A percentile compares a stretch with the other conserved stretches of the same genome.
Evolutionary conservation across 2,888 invertebrate species (phyloP).

Genomic region (Apoda limacodes): DNA sequence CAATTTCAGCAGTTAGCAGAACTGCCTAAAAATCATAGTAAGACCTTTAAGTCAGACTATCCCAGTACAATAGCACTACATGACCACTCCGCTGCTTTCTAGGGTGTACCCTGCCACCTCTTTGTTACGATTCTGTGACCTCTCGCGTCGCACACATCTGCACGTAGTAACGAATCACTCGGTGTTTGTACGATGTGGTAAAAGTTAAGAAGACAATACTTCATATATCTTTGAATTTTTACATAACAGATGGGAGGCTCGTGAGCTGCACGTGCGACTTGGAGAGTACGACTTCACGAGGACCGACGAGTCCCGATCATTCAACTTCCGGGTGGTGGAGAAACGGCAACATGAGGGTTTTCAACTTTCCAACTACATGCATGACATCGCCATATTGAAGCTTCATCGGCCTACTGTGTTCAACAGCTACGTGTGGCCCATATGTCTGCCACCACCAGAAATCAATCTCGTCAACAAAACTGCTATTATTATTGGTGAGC

Average conservation of each 20-base stretch:
- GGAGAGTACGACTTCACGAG: constrained; percentile 84
- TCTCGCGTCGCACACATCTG: too few species aligned
- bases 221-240: too few species aligned
- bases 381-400: constrained; percentile 83
- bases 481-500: constrained; percentile 75
- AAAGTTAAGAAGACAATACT: too few species aligned
- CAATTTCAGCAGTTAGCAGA: too few species aligned
- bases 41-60: too few species aligned
- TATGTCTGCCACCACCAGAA: constrained; percentile 81
- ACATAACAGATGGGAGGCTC: constrained; percentile 59
- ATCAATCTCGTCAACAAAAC: constrained; percentile 70
- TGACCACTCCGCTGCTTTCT: too few species aligned
- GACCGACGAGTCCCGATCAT: constrained; percentile 75
- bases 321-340: constrained; percentile 76
- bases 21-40: too few species aligned
- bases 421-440: constrained; percentile 85
- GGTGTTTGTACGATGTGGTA: too few species aligned
- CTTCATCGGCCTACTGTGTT: constrained; percentile 75
- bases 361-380: constrained; percentile 74
- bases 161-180: too few species aligned
- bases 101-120: too few species aligned
- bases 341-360: constrained; percentile 77
- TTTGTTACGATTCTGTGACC: too few species aligned
- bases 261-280: constrained; percentile 76
- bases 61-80: too few species aligned